phyloP scores from a whole-genome alignment of 1,140 invertebrate genomes.

The Caerostris darwini region DNA sequence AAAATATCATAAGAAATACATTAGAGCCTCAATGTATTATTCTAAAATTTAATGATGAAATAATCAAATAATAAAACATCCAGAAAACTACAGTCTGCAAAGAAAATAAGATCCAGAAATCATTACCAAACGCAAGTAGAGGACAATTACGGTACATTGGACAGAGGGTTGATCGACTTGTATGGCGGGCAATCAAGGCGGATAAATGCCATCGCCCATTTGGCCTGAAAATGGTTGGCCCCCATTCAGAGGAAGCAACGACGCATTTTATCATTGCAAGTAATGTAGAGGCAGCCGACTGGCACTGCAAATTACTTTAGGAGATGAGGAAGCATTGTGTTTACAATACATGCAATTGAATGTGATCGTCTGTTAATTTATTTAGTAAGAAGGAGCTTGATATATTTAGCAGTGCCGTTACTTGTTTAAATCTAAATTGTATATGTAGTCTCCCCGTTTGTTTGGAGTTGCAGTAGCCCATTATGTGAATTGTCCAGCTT shows the following conservation, averaged over 20 bases:
- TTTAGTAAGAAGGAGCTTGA: background rate
- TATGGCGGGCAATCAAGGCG: background rate
- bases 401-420: background rate
- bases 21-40: too few relatives aligned
- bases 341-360: constrained; percentile 17
- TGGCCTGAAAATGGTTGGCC: background rate
- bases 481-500: too few relatives aligned
- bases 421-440: too few relatives aligned
- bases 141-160: background rate
- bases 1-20: too few relatives aligned
- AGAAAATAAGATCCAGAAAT: background rate
- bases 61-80: too few relatives aligned
- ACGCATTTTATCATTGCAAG: constrained; percentile 31
- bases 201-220: background rate
- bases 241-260: background rate
- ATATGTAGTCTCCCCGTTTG: too few relatives aligned
- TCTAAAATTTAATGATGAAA: too few relatives aligned
- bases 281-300: background rate
- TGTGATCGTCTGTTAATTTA: background rate
- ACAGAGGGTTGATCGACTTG: background rate
- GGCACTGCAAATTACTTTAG: constrained; percentile 14
- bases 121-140: background rate
- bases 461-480: too few relatives aligned
- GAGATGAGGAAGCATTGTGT: background rate
- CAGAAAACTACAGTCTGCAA: too few relatives aligned